A percentile compares a stretch with the other conserved stretches of the same genome.
phyloP scores from a whole-genome alignment of 2,113 vertebrate genomes.

The Penelope pileata region DNA sequence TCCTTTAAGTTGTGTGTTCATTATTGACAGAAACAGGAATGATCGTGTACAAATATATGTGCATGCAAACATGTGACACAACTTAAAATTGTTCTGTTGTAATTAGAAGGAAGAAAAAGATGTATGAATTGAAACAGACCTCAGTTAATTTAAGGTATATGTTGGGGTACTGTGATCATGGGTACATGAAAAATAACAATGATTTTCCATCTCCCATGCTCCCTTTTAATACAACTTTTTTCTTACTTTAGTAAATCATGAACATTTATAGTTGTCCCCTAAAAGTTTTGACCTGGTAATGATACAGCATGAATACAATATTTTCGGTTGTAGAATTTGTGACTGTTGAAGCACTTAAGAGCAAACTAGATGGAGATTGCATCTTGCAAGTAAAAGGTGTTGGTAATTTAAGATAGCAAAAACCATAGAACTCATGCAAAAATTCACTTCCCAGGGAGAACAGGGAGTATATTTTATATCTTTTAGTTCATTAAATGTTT shows the following conservation, averaged over 20 bases:
- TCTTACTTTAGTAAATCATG: neutral
- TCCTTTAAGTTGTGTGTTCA: neutral
- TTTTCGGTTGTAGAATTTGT: neutral
- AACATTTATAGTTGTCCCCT: neutral
- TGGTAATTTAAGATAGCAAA: neutral
- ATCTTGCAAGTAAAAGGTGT: neutral
- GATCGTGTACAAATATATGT: neutral
- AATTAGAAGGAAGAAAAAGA: neutral
- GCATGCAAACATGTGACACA: neutral
- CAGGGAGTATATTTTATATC: neutral
- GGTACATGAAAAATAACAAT: neutral
- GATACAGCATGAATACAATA: neutral
- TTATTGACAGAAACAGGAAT: conserved; percentile 20
- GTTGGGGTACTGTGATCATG: neutral
- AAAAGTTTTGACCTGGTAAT: neutral
- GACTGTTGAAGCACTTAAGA: neutral
- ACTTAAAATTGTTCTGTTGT: neutral
- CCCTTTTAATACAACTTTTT: neutral
- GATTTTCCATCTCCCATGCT: neutral
- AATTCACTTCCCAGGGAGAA: neutral
- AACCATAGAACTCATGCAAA: neutral
- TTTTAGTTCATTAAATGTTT: neutral
- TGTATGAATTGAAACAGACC: neutral
- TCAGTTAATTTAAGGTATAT: conserved; percentile 14
- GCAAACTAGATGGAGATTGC: neutral